Evolutionary conservation across 2,888 invertebrate genomes (phyloP).

Genomic region (Tachina grossa): DNA sequence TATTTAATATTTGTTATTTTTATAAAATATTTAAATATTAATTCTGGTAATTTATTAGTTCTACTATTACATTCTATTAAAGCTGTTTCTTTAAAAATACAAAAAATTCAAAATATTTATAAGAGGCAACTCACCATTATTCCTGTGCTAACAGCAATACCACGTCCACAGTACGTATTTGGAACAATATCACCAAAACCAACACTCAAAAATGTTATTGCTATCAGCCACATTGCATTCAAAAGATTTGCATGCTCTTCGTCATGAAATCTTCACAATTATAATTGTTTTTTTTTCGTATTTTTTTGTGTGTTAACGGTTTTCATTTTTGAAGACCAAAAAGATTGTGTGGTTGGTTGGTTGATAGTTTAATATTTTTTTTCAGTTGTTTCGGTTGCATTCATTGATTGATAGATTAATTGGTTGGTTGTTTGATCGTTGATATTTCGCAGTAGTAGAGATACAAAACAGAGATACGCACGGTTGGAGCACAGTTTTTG

Average conservation of each 20-base stretch:
- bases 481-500: slow-evolving; percentile 61
- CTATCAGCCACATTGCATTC: slow-evolving; percentile 99
- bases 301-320: slow-evolving; percentile 21
- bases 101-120: background rate
- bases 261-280: slow-evolving; percentile 93
- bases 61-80: no score
- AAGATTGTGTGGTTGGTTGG: slow-evolving; percentile 27
- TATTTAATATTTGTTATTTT: no score
- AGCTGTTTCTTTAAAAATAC: background rate
- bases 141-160: slow-evolving; percentile 99
- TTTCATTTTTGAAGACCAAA: slow-evolving; percentile 34
- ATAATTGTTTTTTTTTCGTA: background rate
- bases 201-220: slow-evolving; percentile 99
- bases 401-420: slow-evolving; percentile 34
- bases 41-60: background rate
- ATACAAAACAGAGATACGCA: slow-evolving; percentile 69
- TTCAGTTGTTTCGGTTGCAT: slow-evolving; percentile 32
- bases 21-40: no score
- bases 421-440: slow-evolving; percentile 50
- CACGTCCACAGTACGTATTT: slow-evolving; percentile 99
- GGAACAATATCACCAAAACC: slow-evolving; percentile 99
- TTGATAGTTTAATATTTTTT: slow-evolving; percentile 33
- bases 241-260: slow-evolving; percentile 99
- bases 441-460: slow-evolving; percentile 52
- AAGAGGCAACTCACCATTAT: slow-evolving; percentile 94